phyloP scores from a whole-genome alignment of 2,113 vertebrate genomes.

The Rana temporaria region DNA sequence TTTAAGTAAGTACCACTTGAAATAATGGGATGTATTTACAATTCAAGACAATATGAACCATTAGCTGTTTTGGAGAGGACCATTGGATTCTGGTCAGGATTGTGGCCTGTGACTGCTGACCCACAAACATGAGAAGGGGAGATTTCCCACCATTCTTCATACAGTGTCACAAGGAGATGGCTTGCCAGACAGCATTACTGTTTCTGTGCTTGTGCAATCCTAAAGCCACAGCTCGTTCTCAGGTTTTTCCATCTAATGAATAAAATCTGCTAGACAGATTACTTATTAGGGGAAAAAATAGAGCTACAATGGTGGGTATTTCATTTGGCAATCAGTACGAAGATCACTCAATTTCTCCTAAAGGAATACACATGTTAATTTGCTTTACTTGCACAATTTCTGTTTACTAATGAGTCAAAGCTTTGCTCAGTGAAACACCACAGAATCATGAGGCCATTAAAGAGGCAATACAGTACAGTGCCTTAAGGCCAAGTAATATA shows the following conservation, averaged over 20 bases:
- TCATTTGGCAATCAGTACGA: conserved; percentile 45
- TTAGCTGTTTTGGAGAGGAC: no score
- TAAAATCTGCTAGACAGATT: conserved; percentile 63
- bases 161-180: conserved; percentile 7
- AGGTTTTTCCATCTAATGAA: conserved; percentile 62
- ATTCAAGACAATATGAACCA: no score
- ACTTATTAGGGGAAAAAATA: conserved; percentile 1
- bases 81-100: background rate
- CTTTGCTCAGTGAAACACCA: background rate
- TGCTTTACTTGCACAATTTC: conserved; percentile 18
- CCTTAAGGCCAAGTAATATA: background rate
- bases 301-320: conserved; percentile 24
- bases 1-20: no score
- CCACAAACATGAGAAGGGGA: conserved; percentile 11
- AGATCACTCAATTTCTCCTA: background rate
- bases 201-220: conserved; percentile 65
- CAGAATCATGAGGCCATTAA: background rate
- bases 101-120: background rate
- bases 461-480: background rate
- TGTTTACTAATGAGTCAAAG: background rate
- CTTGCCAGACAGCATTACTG: conserved; percentile 57
- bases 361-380: conserved; percentile 13
- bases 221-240: conserved; percentile 55
- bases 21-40: no score
- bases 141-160: conserved; percentile 61